Base-by-base conservation (phyloP, 2,797 vertebrate genomes). In the Neomorphus geoffroyi region DNA sequence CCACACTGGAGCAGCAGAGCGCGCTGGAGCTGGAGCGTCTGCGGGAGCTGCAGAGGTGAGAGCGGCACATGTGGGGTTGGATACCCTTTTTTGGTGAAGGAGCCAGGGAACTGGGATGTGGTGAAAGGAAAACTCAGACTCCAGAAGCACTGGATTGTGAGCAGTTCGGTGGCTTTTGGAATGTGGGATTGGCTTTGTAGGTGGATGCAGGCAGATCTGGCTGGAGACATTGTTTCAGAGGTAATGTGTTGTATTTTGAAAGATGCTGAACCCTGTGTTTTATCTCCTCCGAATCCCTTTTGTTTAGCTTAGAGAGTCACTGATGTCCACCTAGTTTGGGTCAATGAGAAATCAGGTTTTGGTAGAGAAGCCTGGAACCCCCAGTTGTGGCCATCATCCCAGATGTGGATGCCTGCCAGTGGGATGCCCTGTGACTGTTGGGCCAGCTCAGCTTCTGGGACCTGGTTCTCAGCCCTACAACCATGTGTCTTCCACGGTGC, bases 31-130 rank as follows among this genome's bases (percentile, higher is more conserved):
- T 99, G 92, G 98, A 98, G 94, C 96, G 98, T 75, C 98, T 99
- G 58, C 80, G 96, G 78, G 98, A 99, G 32, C 98, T 99, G 41
- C 99, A 99, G 97, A 98, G 98, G 99, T 98, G 86, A 96, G 92
- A 37, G 24, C 1, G 1, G 62, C 28, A 6, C 30, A 3, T 5
- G 2, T 32, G 50, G 30, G 37, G 48, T 33, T 24, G 2, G 8
- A 39, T 13, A 30, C 16, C 11, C 3, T 11, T 11, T 7, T 41
- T 23, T 18, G 24, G 30, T 15, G 50, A 46, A 50, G 35, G 21
- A 54, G 35, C n/a, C 26, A 12, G 27, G 56, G 22, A 37, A 7
- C 0, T 2, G 56, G 56, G 35, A 22, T 16, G 5, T 0, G 1
- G 16, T 15, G 39, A 72, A 33, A 67, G 50, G 54, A 61, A 30